These are phyloP conservation scores for Rousettus madagascariensis DNA, from an alignment of 2,797 vertebrate genomes.

Conservation along the genomic window DNA sequence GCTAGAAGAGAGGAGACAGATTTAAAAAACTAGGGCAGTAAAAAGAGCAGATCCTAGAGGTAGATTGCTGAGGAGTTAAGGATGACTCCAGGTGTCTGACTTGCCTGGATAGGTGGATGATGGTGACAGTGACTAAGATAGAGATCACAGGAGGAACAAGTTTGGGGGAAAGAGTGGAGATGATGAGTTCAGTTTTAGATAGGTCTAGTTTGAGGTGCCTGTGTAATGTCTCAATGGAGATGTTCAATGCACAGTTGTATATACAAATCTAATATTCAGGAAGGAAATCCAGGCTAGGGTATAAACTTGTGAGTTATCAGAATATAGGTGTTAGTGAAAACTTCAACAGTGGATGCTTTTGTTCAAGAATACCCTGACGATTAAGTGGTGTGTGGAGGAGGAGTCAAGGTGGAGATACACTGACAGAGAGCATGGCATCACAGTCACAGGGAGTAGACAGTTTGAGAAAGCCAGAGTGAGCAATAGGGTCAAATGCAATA, in stretches of 20 bases:
- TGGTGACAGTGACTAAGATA: background rate
- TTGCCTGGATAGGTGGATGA: background rate
- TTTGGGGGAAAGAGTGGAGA: background rate
- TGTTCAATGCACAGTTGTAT: background rate
- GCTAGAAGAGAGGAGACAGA: background rate
- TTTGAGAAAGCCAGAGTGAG: background rate
- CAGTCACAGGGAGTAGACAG: background rate
- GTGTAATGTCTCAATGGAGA: background rate
- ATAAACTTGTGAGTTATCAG: background rate
- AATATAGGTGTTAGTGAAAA: background rate
- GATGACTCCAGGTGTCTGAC: background rate
- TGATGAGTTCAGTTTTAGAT: background rate
- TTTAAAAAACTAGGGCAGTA: background rate
- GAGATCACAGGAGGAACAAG: background rate
- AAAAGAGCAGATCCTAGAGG: background rate
- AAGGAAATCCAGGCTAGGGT: background rate
- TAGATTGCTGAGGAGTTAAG: background rate
- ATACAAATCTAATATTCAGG: background rate
- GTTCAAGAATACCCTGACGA: background rate
- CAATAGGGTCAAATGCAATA: background rate
- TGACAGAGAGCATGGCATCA: background rate
- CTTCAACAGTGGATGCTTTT: background rate
- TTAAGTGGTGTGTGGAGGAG: background rate
- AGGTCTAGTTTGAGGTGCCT: background rate
- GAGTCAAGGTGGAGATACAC: background rate